A percentile compares a stretch with the other conserved stretches of the same genome.
These are phyloP conservation scores for Bembecia ichneumoniformis DNA, from an alignment of 2,888 invertebrate genomes.

Conservation along the genomic window DNA sequence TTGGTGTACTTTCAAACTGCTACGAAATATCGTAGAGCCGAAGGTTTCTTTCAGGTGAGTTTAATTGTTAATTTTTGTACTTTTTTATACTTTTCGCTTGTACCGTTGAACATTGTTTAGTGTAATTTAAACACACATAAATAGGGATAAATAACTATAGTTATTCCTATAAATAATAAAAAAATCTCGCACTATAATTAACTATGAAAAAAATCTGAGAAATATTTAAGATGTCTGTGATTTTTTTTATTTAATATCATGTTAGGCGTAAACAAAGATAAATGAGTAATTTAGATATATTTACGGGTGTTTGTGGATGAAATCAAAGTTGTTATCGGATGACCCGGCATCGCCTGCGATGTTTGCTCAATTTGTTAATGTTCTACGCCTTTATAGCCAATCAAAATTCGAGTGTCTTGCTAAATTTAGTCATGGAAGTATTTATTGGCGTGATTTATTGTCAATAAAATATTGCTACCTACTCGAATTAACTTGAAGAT, in stretches of 20 bases:
- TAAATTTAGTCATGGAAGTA: neutral
- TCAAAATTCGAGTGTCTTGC: slow-evolving; percentile 9
- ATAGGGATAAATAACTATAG: too few species aligned
- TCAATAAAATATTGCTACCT: too few species aligned
- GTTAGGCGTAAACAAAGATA: neutral
- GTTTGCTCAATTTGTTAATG: slow-evolving; percentile 46
- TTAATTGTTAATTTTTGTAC: neutral
- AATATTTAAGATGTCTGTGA: neutral
- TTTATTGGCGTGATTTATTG: too few species aligned
- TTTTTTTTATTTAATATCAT: neutral
- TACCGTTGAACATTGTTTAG: too few species aligned
- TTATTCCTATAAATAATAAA: too few species aligned
- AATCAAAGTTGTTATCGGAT: slow-evolving; percentile 28
- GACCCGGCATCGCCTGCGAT: slow-evolving; percentile 38
- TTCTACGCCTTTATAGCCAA: slow-evolving; percentile 19
- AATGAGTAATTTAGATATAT: neutral
- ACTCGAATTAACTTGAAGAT: too few species aligned
- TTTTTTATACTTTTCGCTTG: neutral
- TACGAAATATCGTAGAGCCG: neutral
- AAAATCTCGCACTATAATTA: too few species aligned
- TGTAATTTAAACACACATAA: too few species aligned
- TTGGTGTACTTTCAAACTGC: neutral
- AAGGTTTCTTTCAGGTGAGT: neutral
- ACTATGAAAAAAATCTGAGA: too few species aligned
- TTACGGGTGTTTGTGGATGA: neutral